Conservation (phyloP, 2,888 invertebrate genomes). For the Apantesis nais region DNA sequence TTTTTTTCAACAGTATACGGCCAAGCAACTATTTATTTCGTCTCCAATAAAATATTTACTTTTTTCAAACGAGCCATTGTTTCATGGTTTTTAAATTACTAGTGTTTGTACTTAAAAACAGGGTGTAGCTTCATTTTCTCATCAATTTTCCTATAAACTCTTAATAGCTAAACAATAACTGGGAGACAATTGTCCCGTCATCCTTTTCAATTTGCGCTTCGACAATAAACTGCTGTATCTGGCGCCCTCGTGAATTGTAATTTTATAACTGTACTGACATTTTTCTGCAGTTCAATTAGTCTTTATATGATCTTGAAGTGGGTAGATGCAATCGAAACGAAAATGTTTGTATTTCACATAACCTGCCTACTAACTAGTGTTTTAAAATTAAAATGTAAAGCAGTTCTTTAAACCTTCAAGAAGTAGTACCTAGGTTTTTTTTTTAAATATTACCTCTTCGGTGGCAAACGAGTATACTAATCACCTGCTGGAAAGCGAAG, state of each 20-base stretch:
- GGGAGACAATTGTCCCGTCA: constrained; percentile 66
- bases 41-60: neutral
- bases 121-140: constrained; percentile 33
- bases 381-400: neutral
- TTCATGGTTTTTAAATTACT: constrained; percentile 13
- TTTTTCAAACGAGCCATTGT: neutral
- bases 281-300: constrained; percentile 75
- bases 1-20: neutral
- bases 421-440: no score
- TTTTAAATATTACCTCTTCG: no score
- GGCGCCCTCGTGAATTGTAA: constrained; percentile 76
- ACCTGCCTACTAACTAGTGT: neutral
- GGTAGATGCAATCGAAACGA: constrained; percentile 37
- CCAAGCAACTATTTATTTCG: neutral
- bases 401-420: no score
- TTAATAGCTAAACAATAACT: constrained; percentile 80
- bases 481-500: no score
- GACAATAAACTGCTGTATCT: constrained; percentile 70
- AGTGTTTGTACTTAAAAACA: neutral
- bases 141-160: constrained; percentile 53
- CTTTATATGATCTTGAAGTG: constrained; percentile 61
- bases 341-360: neutral
- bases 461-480: no score
- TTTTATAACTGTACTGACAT: constrained; percentile 76
- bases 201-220: constrained; percentile 77